Percentiles rank a stretch among this genome's conserved stretches.
These are phyloP conservation scores for Trididemnum miniatum DNA, from an alignment of 23 tunicate genomes.

Conservation along the genomic window DNA sequence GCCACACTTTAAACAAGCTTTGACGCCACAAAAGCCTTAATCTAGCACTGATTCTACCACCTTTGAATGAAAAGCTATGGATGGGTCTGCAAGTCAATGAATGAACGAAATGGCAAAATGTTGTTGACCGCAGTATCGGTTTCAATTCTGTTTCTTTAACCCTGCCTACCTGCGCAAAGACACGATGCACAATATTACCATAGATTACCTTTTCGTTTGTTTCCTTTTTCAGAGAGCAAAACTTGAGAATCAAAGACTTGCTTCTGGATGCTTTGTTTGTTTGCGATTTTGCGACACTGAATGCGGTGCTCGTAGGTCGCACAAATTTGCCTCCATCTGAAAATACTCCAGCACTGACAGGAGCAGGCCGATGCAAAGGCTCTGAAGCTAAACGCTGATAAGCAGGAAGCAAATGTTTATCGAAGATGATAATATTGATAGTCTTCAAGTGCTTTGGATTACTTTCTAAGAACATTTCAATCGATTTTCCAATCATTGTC, in stretches of 20 bases:
- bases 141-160: too few species aligned
- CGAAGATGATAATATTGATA: background rate
- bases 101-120: too few species aligned
- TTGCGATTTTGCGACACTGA: background rate
- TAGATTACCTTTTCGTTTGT: background rate
- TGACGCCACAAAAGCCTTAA: too few species aligned
- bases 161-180: too few species aligned
- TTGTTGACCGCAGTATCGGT: too few species aligned
- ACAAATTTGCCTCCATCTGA: too few species aligned
- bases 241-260: background rate
- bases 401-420: background rate
- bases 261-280: background rate
- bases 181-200: too few species aligned
- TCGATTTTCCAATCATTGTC: background rate
- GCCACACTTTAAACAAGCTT: too few species aligned
- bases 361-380: background rate
- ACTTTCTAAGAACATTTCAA: background rate
- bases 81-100: too few species aligned
- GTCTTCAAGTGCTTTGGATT: background rate
- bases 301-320: background rate
- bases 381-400: background rate
- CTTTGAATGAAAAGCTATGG: too few species aligned
- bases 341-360: too few species aligned
- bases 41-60: too few species aligned
- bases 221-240: background rate